These are phyloP conservation scores for Hyalella azteca DNA, from an alignment of 2,888 invertebrate genomes.

Conservation along the genomic window DNA sequence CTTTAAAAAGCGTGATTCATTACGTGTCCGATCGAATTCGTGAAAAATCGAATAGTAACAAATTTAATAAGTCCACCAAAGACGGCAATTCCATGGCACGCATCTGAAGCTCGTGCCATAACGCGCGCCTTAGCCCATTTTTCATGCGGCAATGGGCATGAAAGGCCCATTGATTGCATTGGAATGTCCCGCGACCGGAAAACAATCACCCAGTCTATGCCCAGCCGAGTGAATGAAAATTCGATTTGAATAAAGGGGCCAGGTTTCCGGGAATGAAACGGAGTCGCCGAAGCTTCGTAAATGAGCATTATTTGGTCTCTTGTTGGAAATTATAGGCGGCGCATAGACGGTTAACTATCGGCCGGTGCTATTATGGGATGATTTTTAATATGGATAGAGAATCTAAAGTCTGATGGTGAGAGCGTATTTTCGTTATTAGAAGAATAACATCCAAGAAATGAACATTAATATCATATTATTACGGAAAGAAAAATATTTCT, in stretches of 20 bases:
- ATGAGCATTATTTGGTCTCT: neutral
- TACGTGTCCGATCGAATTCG: too few relatives aligned
- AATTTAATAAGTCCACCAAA: neutral
- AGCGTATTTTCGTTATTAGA: too few relatives aligned
- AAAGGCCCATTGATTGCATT: slow-evolving; percentile 18
- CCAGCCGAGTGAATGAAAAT: neutral
- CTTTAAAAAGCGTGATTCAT: too few relatives aligned
- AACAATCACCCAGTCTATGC: slow-evolving; percentile 9
- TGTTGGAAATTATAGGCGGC: too few relatives aligned
- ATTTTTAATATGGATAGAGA: too few relatives aligned
- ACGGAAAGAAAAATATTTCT: too few relatives aligned
- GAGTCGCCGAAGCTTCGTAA: neutral
- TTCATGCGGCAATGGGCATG: neutral
- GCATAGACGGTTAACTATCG: too few relatives aligned
- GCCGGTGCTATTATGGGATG: too few relatives aligned
- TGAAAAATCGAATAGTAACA: neutral
- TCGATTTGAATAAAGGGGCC: neutral
- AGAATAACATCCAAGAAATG: too few relatives aligned
- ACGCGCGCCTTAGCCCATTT: neutral
- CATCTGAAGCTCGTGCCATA: neutral
- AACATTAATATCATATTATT: too few relatives aligned
- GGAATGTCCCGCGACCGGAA: neutral
- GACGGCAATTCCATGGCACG: too few relatives aligned
- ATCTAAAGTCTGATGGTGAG: too few relatives aligned
- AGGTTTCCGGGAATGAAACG: neutral